Percentiles rank a stretch among this genome's conserved stretches.
These are phyloP conservation scores for Sebastes oblongus DNA, from an alignment of 2,797 vertebrate species.

Conservation along the genomic window DNA sequence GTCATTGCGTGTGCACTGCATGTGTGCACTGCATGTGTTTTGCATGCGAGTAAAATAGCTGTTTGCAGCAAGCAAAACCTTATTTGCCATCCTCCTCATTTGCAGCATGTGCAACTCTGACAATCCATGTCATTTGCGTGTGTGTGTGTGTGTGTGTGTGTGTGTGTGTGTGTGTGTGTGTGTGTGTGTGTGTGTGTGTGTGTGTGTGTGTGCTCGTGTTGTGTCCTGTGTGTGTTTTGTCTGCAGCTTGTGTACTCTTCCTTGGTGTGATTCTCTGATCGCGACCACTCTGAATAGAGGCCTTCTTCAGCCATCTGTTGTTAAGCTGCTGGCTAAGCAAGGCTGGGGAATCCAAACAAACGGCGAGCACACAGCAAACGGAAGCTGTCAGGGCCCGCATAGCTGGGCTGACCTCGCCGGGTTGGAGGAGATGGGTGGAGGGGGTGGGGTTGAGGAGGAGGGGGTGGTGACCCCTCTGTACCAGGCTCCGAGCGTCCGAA, in stretches of 20 bases:
- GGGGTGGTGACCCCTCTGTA: slow-evolving; percentile 77
- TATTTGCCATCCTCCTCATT: slow-evolving; percentile 47
- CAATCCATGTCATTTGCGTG: slow-evolving; percentile 69
- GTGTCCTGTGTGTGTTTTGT: slow-evolving; percentile 63
- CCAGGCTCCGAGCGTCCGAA: slow-evolving; percentile 85
- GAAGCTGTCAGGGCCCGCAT: slow-evolving; percentile 91
- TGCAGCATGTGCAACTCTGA: slow-evolving; percentile 77
- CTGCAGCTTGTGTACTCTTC: slow-evolving; percentile 68
- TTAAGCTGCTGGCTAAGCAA: slow-evolving; percentile 92
- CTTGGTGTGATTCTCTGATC: slow-evolving; percentile 85
- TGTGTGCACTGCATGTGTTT: neutral
- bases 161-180: slow-evolving; percentile 51
- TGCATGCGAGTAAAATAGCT: slow-evolving; percentile 49
- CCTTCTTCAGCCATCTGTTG: slow-evolving; percentile 94
- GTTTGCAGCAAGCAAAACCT: slow-evolving; percentile 56
- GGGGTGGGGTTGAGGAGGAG: neutral
- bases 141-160: slow-evolving; percentile 50
- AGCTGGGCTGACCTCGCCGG: slow-evolving; percentile 89
- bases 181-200: slow-evolving; percentile 64
- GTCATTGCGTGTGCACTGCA: neutral
- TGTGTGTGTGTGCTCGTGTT: slow-evolving; percentile 30
- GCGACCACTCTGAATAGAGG: slow-evolving; percentile 86
- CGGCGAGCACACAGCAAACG: slow-evolving; percentile 89
- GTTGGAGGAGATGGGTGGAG: slow-evolving; percentile 28
- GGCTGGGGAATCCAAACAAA: slow-evolving; percentile 93